Percentiles rank a stretch among this genome's conserved stretches.
These are phyloP conservation scores for Pemphredon lugubris DNA, from an alignment of 2,888 invertebrate species.

Conservation along the genomic window DNA sequence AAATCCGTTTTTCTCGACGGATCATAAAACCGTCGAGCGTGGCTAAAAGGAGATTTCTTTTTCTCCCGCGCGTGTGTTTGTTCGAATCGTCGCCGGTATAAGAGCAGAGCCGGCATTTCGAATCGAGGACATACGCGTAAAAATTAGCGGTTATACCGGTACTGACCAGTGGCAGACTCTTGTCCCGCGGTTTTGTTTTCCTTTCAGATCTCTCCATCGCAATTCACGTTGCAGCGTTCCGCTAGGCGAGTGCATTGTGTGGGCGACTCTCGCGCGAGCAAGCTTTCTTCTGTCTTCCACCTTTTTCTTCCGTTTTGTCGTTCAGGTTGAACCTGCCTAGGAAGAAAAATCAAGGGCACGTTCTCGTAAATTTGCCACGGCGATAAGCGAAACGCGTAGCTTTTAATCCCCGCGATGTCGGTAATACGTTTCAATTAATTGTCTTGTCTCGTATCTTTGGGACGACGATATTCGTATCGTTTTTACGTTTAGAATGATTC, in stretches of 20 bases:
- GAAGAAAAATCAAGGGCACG: constrained; percentile 44
- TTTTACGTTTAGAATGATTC: too few relatives aligned
- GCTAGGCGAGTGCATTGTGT: constrained; percentile 38
- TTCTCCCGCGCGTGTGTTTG: too few relatives aligned
- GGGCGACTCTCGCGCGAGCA: constrained; percentile 19
- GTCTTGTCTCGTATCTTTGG: too few relatives aligned
- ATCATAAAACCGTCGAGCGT: neutral
- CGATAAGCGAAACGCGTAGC: constrained; percentile 1
- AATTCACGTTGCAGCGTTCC: constrained; percentile 40
- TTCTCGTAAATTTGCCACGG: constrained; percentile 32
- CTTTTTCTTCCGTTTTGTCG: neutral
- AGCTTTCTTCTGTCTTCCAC: constrained; percentile 2
- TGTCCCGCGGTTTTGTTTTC: constrained; percentile 27
- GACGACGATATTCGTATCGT: too few relatives aligned
- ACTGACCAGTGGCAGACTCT: neutral
- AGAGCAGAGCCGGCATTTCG: neutral
- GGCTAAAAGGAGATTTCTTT: neutral
- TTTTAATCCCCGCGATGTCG: neutral
- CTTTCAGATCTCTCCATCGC: constrained; percentile 29
- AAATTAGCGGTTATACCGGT: constrained; percentile 22
- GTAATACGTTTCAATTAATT: neutral
- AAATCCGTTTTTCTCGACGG: neutral
- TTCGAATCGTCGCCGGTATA: too few relatives aligned
- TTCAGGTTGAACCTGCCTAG: constrained; percentile 6
- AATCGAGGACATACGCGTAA: constrained; percentile 7